These are phyloP conservation scores for Lithobates pipiens DNA, from an alignment of 2,797 vertebrate genomes.

Conservation along the genomic window DNA sequence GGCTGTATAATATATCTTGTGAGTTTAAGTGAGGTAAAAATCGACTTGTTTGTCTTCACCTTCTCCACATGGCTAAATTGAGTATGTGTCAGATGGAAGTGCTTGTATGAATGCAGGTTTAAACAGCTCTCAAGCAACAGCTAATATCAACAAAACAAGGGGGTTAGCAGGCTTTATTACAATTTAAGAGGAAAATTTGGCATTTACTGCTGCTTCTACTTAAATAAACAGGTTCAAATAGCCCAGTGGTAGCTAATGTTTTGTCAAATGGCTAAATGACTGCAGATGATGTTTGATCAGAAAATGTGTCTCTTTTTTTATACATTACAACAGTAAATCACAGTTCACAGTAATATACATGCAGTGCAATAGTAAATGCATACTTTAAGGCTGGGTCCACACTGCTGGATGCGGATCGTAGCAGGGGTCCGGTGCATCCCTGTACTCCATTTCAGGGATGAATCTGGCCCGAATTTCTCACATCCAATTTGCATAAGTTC, in stretches of 20 bases:
- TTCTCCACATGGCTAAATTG: conserved; percentile 55
- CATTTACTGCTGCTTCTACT: conserved; percentile 55
- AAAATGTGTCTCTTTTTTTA: too few species aligned
- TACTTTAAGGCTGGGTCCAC: too few species aligned
- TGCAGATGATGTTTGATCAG: not conserved
- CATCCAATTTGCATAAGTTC: too few species aligned
- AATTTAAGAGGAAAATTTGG: conserved; percentile 45
- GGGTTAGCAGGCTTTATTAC: not conserved
- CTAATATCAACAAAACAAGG: conserved; percentile 42
- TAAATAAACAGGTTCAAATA: conserved; percentile 52
- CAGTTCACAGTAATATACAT: too few species aligned
- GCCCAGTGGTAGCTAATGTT: conserved; percentile 57
- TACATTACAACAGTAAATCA: too few species aligned
- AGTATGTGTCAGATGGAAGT: conserved; percentile 52
- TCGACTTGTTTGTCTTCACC: conserved; percentile 56
- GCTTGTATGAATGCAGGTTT: conserved; percentile 44
- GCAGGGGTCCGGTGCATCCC: too few species aligned
- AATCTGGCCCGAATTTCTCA: too few species aligned
- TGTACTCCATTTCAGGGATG: too few species aligned
- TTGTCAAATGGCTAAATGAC: conserved; percentile 56
- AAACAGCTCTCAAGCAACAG: not conserved
- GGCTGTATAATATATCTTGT: not conserved
- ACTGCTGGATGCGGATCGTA: too few species aligned
- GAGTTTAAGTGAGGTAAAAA: conserved; percentile 47
- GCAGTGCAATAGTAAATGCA: too few species aligned